Evolutionary conservation across 2,113 vertebrate species (phyloP).

Genomic region (Machaerirhynchus nigripectus): DNA sequence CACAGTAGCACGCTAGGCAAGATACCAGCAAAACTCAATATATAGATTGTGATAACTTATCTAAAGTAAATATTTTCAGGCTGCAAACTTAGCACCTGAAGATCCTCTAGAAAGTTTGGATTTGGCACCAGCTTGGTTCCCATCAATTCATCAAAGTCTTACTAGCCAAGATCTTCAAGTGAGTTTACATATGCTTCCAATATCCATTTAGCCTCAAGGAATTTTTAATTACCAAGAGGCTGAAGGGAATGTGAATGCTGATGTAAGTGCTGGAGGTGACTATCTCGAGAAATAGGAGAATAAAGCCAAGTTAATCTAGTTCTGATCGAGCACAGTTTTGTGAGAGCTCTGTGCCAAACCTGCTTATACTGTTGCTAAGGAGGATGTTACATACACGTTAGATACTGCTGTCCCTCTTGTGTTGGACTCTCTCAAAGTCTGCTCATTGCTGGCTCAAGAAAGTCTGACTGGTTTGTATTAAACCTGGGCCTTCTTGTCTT

Average conservation of each 20-base stretch:
- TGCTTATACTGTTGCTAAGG: neutral
- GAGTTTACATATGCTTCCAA: slow-evolving; percentile 23
- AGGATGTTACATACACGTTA: neutral
- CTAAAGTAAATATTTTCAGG: slow-evolving; percentile 1
- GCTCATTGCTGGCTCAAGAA: neutral
- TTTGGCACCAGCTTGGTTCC: neutral
- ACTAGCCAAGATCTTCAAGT: neutral
- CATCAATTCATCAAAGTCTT: neutral
- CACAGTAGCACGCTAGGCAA: neutral
- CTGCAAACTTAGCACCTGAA: neutral
- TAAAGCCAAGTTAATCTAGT: slow-evolving; percentile 26
- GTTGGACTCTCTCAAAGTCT: neutral
- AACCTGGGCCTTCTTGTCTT: neutral
- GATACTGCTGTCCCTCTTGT: neutral
- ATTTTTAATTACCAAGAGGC: slow-evolving; percentile 13
- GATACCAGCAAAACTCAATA: neutral
- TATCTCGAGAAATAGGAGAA: neutral
- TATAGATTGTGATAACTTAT: neutral
- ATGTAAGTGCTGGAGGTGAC: neutral
- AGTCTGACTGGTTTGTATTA: neutral
- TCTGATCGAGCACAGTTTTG: slow-evolving; percentile 12
- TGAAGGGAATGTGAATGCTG: neutral
- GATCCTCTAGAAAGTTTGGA: neutral
- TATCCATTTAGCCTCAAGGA: slow-evolving; percentile 26
- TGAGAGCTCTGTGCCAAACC: neutral